phyloP scores from a whole-genome alignment of 2,113 vertebrate genomes.

The Oncorhynchus gorbuscha region DNA sequence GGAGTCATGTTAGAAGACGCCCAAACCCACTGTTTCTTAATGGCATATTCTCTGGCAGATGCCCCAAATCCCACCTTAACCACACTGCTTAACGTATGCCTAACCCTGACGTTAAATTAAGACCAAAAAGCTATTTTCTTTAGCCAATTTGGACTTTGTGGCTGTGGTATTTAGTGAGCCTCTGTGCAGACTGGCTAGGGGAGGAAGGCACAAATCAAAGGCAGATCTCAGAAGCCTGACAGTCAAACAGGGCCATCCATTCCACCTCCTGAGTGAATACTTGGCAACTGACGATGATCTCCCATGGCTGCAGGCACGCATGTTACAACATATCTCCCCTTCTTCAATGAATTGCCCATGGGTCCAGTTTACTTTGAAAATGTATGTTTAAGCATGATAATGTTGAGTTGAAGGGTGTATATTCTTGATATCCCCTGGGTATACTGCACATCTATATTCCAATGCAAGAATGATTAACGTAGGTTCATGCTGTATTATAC shows the following conservation, averaged over 20 bases:
- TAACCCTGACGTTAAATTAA: too few relatives aligned
- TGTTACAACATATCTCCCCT: conserved; percentile 57
- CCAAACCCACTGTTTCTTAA: conserved; percentile 9
- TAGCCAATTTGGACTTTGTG: too few relatives aligned
- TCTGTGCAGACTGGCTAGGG: background rate
- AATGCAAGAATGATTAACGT: conserved; percentile 24
- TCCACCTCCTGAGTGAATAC: conserved; percentile 47
- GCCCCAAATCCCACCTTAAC: conserved; percentile 17
- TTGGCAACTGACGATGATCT: conserved; percentile 57
- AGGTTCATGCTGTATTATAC: conserved; percentile 2
- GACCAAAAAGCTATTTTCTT: too few relatives aligned
- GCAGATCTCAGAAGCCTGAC: conserved; percentile 39
- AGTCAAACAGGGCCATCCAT: conserved; percentile 42
- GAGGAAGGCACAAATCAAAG: conserved; percentile 20
- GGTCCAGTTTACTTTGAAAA: conserved; percentile 55
- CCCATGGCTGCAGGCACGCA: conserved; percentile 44
- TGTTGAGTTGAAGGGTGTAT: conserved; percentile 23
- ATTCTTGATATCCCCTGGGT: conserved; percentile 9
- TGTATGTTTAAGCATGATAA: conserved; percentile 53
- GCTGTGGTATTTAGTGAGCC: too few relatives aligned
- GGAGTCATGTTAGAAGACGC: conserved; percentile 9
- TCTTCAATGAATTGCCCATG: conserved; percentile 58
- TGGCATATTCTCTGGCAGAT: conserved; percentile 15
- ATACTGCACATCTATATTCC: conserved; percentile 33
- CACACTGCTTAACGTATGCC: background rate